Evolutionary conservation across 2,888 invertebrate species (phyloP), one percentile per base, ranked within the genome.

Genomic region (Calameuta pallipes): DNA sequence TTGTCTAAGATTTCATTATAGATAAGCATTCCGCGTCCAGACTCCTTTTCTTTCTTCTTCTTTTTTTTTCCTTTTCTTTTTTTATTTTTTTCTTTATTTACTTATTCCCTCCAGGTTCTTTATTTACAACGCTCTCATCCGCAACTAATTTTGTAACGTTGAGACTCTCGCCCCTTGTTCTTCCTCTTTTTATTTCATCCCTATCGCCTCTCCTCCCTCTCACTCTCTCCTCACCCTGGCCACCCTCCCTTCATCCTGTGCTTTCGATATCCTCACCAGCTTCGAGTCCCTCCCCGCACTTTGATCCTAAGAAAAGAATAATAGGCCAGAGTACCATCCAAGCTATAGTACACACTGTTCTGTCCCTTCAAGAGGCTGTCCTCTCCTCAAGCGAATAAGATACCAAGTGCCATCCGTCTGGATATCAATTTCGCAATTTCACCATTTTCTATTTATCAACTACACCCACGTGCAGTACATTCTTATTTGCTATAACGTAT

Each of bases 1-100:
- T 87, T 85, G 81, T 84, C 78, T 81, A 77, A 87, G 86, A 87
- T 87, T 88, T 87, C 85, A 88, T 87, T 87, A 87, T 85, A 86
- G 86, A 87, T 87, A 86, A 78, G 82, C 78, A 80, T 75, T 74
- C 75, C 78, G 80, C 76, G 79, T 75, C 79, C 78, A 15, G n/a
- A 56, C 75, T n/a, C 77, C 79, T 79, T 79, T 80, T 82, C 80
- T 76, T 75, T 79, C 37, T 70, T 71, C 37, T 75, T 73, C 68
- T 75, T 71, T 71, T 73, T 70, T 6, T 71, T 76, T 76, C 71
- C 73, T 37, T 73, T 68, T 73, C 76, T 69, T 33, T 73, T 76
- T 70, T 73, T 76, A 56, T 73, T 56, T 73, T 76, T 70, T 33
- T 73, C 76, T 70, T 73, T 76, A 56, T 73, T 56, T 69, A 71